Conservation (phyloP, 1,140 invertebrate species). For the Heliconius congener region DNA sequence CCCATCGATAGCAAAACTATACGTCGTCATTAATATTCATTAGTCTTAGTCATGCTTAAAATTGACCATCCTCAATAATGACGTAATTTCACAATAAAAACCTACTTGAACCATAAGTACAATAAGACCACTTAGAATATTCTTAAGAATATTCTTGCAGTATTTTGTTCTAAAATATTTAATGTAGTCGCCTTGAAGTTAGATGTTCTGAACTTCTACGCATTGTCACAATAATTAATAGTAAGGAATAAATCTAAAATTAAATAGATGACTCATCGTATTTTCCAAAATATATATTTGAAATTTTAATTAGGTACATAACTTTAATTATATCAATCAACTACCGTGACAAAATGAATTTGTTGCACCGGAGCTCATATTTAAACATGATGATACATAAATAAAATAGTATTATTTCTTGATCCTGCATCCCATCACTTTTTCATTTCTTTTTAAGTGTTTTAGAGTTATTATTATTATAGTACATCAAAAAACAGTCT, state of each 20-base stretch:
- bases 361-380: not conserved
- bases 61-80: constrained; percentile 29
- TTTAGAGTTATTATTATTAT: not conserved
- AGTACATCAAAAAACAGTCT: constrained; percentile 42
- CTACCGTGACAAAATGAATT: not conserved
- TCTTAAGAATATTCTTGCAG: not conserved
- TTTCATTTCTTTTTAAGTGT: not conserved
- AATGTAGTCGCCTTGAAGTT: not conserved
- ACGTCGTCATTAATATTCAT: constrained; percentile 28
- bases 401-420: not conserved
- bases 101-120: not conserved
- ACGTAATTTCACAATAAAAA: constrained; percentile 23
- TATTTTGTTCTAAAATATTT: not conserved
- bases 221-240: too few relatives aligned
- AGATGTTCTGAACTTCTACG: too few relatives aligned
- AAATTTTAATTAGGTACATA: not conserved
- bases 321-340: not conserved
- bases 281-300: not conserved
- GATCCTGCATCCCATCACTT: not conserved
- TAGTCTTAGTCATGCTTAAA: constrained; percentile 26
- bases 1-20: constrained; percentile 21
- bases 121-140: not conserved
- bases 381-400: not conserved
- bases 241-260: too few relatives aligned
- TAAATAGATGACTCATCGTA: not conserved